Percentiles rank a stretch among this genome's conserved stretches.
Evolutionary conservation across 2,113 vertebrate species (phyloP).

Genomic region (Rhipidura dahli): DNA sequence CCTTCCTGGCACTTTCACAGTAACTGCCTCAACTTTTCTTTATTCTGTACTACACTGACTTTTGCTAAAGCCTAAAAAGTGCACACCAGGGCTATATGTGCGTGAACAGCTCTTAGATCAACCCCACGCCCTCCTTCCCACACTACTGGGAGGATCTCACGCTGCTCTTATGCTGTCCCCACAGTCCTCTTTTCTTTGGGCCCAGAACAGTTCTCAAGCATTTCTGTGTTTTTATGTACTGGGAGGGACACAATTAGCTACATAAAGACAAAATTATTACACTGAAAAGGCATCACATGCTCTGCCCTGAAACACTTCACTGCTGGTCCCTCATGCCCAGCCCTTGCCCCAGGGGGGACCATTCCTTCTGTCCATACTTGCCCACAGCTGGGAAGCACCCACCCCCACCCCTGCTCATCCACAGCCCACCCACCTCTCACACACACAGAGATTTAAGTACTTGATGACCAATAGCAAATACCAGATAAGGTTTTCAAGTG

Average conservation of each 20-base stretch:
- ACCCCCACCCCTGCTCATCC: neutral
- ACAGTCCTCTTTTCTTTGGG: neutral
- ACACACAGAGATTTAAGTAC: accelerated
- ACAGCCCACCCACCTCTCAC: neutral
- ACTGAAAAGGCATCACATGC: accelerated
- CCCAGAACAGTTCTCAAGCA: neutral
- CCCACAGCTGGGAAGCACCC: neutral
- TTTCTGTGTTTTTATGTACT: neutral
- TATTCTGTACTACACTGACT: neutral
- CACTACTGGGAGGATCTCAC: accelerated
- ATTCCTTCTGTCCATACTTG: neutral
- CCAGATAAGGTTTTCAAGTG: neutral
- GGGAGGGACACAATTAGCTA: neutral
- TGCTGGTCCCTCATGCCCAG: neutral
- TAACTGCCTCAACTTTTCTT: neutral
- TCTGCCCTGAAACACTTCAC: neutral
- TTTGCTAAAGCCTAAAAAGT: neutral
- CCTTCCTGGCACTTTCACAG: neutral
- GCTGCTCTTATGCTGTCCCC: neutral
- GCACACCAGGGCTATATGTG: accelerated
- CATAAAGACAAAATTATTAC: neutral
- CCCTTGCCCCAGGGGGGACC: neutral
- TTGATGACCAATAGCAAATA: neutral
- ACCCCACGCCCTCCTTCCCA: neutral
- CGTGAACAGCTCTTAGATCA: neutral